Conservation (phyloP, 1,140 invertebrate genomes). For the Argopecten irradians region DNA sequence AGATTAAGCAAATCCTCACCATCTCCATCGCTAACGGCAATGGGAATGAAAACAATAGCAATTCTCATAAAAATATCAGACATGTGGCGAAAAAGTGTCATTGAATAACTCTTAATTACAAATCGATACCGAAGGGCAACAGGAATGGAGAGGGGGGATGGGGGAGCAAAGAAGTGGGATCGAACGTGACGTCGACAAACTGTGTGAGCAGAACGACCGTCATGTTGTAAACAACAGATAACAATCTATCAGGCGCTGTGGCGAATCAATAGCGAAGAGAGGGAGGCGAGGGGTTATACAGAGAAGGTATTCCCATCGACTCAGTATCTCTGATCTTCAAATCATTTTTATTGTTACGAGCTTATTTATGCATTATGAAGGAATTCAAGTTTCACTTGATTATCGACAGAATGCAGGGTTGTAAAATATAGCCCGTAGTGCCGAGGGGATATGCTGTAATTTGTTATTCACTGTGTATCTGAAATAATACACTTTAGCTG, state of each 20-base stretch:
- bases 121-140: not conserved
- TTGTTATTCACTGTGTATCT: not conserved
- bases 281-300: not conserved
- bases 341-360: not conserved
- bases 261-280: not conserved
- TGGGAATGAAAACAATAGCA: slow-evolving; percentile 6
- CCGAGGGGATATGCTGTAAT: not conserved
- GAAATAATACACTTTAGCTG: no score
- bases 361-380: not conserved
- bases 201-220: not conserved
- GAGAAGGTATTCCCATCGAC: not conserved
- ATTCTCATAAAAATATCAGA: not conserved
- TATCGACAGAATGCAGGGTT: not conserved
- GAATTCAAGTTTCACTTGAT: not conserved
- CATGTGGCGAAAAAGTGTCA: not conserved
- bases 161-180: not conserved
- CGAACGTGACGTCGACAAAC: not conserved
- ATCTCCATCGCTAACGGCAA: not conserved
- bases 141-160: not conserved
- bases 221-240: not conserved
- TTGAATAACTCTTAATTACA: not conserved
- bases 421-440: not conserved
- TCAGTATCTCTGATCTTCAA: not conserved
- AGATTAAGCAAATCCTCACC: not conserved
- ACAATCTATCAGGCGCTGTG: not conserved